Evolutionary conservation across 2,113 vertebrate species (phyloP), one percentile per base, ranked within the genome.

Genomic region (Eurypyga helias): DNA sequence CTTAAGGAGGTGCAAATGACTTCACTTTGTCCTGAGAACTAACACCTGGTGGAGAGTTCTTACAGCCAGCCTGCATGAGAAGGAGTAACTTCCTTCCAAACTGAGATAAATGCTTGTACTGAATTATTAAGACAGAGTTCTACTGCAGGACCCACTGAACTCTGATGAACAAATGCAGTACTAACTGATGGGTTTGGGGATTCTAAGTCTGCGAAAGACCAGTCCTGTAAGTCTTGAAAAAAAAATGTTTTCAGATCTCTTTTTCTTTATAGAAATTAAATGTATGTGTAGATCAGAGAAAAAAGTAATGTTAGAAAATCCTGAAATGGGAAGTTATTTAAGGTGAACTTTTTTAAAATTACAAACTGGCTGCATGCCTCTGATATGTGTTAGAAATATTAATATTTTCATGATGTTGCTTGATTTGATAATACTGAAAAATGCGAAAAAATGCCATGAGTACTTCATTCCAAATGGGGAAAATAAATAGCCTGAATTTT

Each of bases 1-100:
- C 79, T 87, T 88, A 96, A 92, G 77, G 72, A 88, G 61, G 90
- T 96, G 81, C 83, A 97, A 96, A 97, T 93, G 41, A 92, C 89
- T 95, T 92, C 65, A 81, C 52, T 96, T 96, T 91, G 67, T 79
- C 83, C 92, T 94, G 95, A 97, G 85, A 91, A 89, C 17, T 67
- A 31, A 54, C 57, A 97, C 55, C 52, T 96, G 84, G 71, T 87
- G 70, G 79, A 96, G 64, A 96, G 70, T 73, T 61, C 89, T 95
- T 92, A 62, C 5, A 96, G 93, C 46, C 57, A 95, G 72, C 9
- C 19, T 71, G 23, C 6, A 13, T 33, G 45, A 60, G 57, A 33
- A n/a, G 38, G 36, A 79, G 61, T 25, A 10, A 13, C 24, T 78
- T 87, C 48, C 61, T 89, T 85, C 66, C 66, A 61, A 69, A 36